Base-by-base conservation (phyloP, 2,797 vertebrate genomes). In the Leucoraja ocellata region DNA sequence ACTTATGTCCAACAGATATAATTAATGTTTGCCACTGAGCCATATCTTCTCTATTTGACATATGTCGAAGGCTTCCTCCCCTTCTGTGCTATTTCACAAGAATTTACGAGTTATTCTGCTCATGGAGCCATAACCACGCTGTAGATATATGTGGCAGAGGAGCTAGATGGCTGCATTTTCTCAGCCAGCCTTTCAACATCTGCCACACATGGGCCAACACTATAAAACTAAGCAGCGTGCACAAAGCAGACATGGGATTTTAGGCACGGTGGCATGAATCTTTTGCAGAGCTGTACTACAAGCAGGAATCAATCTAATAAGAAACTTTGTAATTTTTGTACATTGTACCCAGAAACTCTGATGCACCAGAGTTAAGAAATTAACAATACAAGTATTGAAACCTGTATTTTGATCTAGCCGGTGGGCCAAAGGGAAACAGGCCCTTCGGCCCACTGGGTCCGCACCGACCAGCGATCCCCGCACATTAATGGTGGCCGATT, bases 11-110 rank as follows among this genome's bases (percentile, higher is more conserved):
- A 93, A 95, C 86, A 0, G 77, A n/a, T 93, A 79, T 94, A 95
- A 95, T 94, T 95, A 95, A 95, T 93, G 93, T 74, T 94, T 93
- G 93, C 28, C 94, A 93, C 73, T 93, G 93, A 93, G 93, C 78
- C 91, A 58, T 93, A 91, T 73, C 92, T 94, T 14, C 79, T 86
- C 93, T 93, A 73, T 68, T 63, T 93, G 80, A 65, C 2, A 0
- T 93, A 93, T n/a, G 4, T 39, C 74, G 21, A 14, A 23, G 1
- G 46, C 79, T 78, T n/a, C 16, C 68, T 2, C 9, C 23, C 79
- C 86, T 91, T 73, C 93, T 36, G 16, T 18, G 86, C 8, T 32
- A 32, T 86, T 93, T 93, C 71, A 93, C 94, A 54, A 93, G 71
- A 13, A 90, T 91, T 93, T 77, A 94, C 90, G 74, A n/a, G 71